Base-by-base conservation (phyloP, 2,888 invertebrate species). In the Helobdella robusta region DNA sequence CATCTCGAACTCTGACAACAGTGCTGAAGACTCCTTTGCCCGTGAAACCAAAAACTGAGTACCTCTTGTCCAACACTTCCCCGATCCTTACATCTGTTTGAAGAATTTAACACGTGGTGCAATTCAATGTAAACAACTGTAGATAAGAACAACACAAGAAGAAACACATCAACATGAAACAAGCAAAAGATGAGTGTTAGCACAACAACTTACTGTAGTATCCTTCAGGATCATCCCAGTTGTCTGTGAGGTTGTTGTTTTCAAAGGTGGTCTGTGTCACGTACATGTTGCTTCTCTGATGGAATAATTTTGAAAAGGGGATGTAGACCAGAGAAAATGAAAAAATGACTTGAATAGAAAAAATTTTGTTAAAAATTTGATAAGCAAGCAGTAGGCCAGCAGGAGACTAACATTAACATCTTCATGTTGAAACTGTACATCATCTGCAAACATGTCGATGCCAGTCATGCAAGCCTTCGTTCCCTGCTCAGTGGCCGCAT, bases 181-280 rank as follows among this genome's bases (percentile, higher is more conserved):
- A n/a, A n/a, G n/a, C n/a, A n/a, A n/a, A n/a, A n/a, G n/a, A n/a
- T n/a, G n/a, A n/a, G n/a, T n/a, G n/a, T n/a, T n/a, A n/a, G 44
- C n/a, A n/a, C n/a, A n/a, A n/a, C n/a, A n/a, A 78, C 81, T 76
- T 74, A 83, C 89, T 85, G 80, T 99, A 99, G 79, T 99, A 99
- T 46, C 98, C 98, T 81, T 99, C 98, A 0, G 94, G 91, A 81
- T 99, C 98, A 76, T 99, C 98, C 97, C 97, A 99, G 78, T 98
- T 98, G 78, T 99, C 98, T 0, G 90, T 93, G 50, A 98, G 83
- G 59, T 89, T 89, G 0, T 94, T 93, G 80, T 90, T 88, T 78
- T 92, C 93, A 67, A 79, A 80, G 20, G 77, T 79, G 35, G 44
- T 68, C 25, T 68, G 66, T 35, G 67, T 60, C 23, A 25, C 59